These are phyloP conservation scores for Hiodon alosoides DNA, from an alignment of 2,113 vertebrate species.

Conservation along the genomic window DNA sequence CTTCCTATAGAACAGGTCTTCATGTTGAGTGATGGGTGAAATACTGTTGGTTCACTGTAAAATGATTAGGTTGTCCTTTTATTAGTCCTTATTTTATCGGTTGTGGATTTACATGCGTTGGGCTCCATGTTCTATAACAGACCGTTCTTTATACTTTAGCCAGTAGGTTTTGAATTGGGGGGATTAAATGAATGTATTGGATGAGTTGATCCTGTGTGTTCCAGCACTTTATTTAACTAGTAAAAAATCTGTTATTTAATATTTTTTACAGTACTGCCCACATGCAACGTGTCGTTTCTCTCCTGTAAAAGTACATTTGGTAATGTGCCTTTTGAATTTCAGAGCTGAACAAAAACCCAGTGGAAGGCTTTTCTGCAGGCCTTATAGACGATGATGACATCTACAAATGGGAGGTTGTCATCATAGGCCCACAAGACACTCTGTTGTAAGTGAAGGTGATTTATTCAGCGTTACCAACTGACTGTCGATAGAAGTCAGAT, in stretches of 20 bases:
- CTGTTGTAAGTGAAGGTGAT: constrained; percentile 56
- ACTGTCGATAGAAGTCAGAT: background rate
- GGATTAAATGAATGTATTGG: too few species aligned
- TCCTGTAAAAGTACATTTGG: background rate
- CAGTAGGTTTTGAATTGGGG: too few species aligned
- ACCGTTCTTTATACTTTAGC: too few species aligned
- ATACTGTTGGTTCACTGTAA: too few species aligned
- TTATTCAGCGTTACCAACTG: background rate
- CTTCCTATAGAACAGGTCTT: too few species aligned
- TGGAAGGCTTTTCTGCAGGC: constrained; percentile 69
- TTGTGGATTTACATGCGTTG: too few species aligned
- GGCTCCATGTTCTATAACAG: too few species aligned
- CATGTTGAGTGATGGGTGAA: too few species aligned
- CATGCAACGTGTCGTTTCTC: background rate
- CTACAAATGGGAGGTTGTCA: constrained; percentile 69
- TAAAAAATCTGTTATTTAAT: background rate
- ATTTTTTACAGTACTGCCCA: background rate
- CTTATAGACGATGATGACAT: constrained; percentile 69
- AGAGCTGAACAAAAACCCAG: constrained; percentile 72
- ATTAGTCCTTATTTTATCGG: too few species aligned
- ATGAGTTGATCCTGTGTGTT: too few species aligned
- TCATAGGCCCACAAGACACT: constrained; percentile 70
- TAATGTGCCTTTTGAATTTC: constrained; percentile 12
- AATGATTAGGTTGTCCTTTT: too few species aligned
- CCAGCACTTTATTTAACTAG: too few species aligned